Conservation (phyloP, 2,797 vertebrate species). For the Chelon labrosus region DNA sequence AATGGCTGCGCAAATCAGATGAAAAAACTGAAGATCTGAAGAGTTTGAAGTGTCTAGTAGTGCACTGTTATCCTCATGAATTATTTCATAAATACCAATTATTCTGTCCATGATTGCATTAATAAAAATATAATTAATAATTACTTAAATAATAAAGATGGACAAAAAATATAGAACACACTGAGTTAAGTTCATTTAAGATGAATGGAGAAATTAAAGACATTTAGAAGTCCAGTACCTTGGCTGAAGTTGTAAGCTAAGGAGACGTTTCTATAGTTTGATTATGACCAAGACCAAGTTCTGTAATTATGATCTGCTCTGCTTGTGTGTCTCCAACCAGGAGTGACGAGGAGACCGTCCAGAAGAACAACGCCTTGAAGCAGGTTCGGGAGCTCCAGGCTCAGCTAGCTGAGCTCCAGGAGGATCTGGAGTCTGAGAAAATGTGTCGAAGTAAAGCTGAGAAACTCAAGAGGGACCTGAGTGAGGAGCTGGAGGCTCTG, state of each 20-base stretch:
- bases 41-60: too few relatives aligned
- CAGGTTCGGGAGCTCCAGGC: conserved; percentile 95
- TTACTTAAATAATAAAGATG: too few relatives aligned
- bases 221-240: background rate
- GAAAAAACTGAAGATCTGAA: too few relatives aligned
- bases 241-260: background rate
- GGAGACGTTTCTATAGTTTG: background rate
- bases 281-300: background rate
- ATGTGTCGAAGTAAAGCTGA: conserved; percentile 94
- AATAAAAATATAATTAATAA: too few relatives aligned
- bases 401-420: conserved; percentile 94
- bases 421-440: conserved; percentile 97
- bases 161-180: background rate
- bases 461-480: conserved; percentile 96
- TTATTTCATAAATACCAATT: too few relatives aligned
- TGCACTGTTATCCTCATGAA: too few relatives aligned
- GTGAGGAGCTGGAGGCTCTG: conserved; percentile 96
- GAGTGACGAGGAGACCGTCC: conserved; percentile 91
- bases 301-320: background rate
- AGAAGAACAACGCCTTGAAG: conserved; percentile 95
- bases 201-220: background rate
- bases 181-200: background rate
- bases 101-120: too few relatives aligned
- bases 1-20: too few relatives aligned
- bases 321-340: conserved; percentile 72